Percentiles rank a stretch among this genome's conserved stretches.
These are phyloP conservation scores for Pithys albifrons DNA, from an alignment of 2,113 vertebrate species.

Conservation along the genomic window DNA sequence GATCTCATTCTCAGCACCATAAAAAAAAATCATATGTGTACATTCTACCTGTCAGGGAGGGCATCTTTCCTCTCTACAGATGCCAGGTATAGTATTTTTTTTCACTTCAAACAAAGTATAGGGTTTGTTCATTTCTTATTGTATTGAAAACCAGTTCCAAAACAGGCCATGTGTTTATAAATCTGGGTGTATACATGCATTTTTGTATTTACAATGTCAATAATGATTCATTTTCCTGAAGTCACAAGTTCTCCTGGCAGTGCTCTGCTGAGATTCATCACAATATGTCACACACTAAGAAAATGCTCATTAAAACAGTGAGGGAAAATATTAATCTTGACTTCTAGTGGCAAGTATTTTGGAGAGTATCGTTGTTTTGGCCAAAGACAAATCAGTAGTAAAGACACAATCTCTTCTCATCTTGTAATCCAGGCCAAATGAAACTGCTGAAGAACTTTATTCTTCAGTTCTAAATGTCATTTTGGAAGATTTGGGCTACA, in stretches of 20 bases:
- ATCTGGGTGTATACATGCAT: not conserved
- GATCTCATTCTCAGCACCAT: not conserved
- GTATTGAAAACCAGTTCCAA: not conserved
- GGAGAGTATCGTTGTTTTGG: not conserved
- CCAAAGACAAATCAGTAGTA: not conserved
- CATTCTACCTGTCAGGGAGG: not conserved
- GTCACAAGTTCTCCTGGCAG: not conserved
- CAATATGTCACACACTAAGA: not conserved
- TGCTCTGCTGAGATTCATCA: not conserved
- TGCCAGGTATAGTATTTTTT: not conserved
- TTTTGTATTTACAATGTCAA: not conserved
- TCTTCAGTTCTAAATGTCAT: not conserved
- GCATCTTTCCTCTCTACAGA: not conserved
- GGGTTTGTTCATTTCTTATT: not conserved
- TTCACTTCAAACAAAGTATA: not conserved
- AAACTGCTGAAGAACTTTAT: not conserved
- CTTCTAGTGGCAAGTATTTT: not conserved
- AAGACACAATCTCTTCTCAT: not conserved
- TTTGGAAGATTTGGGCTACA: not conserved
- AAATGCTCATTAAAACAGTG: not conserved
- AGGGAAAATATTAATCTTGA: not conserved
- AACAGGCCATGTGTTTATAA: not conserved
- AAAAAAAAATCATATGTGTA: not conserved
- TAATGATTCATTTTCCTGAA: not conserved
- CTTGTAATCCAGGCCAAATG: not conserved